Evolutionary conservation across 2,888 invertebrate species (phyloP).

Genomic region (Rapana venosa): DNA sequence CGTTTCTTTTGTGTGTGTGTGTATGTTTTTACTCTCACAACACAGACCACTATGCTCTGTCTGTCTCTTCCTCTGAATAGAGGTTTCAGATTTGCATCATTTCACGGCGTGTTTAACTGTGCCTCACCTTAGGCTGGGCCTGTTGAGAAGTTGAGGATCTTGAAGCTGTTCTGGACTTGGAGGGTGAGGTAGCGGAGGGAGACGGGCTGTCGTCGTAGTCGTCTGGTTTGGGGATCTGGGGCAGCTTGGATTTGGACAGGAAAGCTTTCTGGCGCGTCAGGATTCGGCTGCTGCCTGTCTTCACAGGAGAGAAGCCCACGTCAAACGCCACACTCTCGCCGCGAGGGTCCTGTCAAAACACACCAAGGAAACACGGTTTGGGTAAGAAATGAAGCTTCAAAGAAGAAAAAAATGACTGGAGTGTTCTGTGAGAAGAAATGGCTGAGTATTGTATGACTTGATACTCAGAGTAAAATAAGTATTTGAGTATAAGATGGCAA

Average conservation of each 20-base stretch:
- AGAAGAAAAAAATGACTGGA: too few relatives aligned
- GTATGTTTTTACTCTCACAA: not conserved
- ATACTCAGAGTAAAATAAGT: too few relatives aligned
- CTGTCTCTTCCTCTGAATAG: not conserved
- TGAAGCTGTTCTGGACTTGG: not conserved
- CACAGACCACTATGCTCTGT: not conserved
- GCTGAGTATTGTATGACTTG: too few relatives aligned
- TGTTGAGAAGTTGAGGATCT: not conserved
- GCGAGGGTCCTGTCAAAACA: conserved; percentile 52
- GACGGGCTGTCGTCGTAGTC: not conserved
- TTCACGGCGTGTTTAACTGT: not conserved
- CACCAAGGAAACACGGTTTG: not conserved
- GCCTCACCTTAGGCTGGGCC: not conserved
- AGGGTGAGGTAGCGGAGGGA: not conserved
- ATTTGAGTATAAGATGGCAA: too few relatives aligned
- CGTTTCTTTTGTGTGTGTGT: not conserved
- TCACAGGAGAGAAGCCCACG: conserved; percentile 68
- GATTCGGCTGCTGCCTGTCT: conserved; percentile 40
- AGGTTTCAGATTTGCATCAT: not conserved
- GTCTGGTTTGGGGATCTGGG: not conserved
- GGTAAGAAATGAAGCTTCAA: too few relatives aligned
- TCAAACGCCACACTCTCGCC: conserved; percentile 66
- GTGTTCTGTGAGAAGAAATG: too few relatives aligned
- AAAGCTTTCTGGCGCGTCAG: conserved; percentile 62
- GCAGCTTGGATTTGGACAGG: conserved; percentile 55